A percentile compares a stretch with the other conserved stretches of the same genome.
Evolutionary conservation across 2,888 invertebrate genomes (phyloP).

Genomic region (Salticus scenicus): DNA sequence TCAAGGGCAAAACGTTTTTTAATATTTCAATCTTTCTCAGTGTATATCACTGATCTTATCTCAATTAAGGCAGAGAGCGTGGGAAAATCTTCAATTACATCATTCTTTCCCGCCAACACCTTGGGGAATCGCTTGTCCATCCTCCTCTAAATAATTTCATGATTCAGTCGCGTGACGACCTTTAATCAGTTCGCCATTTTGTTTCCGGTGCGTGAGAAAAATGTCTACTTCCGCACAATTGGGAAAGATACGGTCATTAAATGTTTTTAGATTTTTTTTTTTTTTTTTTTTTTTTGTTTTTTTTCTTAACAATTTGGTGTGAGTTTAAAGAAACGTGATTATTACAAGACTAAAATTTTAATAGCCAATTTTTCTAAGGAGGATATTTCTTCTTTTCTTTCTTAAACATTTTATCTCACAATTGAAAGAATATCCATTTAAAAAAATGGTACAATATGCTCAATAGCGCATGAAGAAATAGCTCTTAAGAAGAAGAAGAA

Average conservation of each 20-base stretch:
- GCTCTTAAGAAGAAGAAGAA: no score
- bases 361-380: no score
- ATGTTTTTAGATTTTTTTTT: background rate
- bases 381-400: no score
- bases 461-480: no score
- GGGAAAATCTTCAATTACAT: background rate
- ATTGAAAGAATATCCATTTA: no score
- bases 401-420: no score
- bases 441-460: no score
- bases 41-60: background rate
- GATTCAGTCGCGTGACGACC: constrained; percentile 47
- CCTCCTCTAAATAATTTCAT: background rate
- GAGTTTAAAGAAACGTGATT: constrained; percentile 3
- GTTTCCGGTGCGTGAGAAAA: constrained; percentile 64
- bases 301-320: background rate
- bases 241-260: background rate
- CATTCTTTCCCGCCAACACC: constrained; percentile 41
- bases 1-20: background rate
- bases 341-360: no score
- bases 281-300: no score
- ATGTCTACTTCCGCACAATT: constrained; percentile 38
- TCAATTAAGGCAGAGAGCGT: constrained; percentile 9
- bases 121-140: constrained; percentile 21
- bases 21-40: background rate
- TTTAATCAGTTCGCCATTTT: constrained; percentile 64